Evolutionary conservation across 2,888 invertebrate species (phyloP).

Genomic region (Chirona hameri): DNA sequence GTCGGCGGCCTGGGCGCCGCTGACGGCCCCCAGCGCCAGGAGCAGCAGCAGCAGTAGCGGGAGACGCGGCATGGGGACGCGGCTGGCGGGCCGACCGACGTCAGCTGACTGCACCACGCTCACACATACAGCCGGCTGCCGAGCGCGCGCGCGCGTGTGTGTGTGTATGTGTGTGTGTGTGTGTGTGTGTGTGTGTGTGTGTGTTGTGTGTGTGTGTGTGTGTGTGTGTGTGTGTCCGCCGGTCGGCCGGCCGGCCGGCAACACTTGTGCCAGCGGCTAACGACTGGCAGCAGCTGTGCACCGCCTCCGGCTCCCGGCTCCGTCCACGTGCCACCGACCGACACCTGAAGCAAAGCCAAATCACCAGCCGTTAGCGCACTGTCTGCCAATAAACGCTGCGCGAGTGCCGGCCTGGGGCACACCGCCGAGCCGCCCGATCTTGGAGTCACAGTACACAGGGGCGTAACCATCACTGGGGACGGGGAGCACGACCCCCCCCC

Average conservation of each 20-base stretch:
- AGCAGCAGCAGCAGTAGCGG: conserved; percentile 35
- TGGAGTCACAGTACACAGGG: too few relatives aligned
- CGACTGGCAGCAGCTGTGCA: neutral
- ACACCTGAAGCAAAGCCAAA: conserved; percentile 2
- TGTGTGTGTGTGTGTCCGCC: neutral
- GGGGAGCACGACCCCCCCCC: too few relatives aligned
- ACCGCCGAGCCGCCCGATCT: too few relatives aligned
- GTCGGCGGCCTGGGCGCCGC: conserved; percentile 32
- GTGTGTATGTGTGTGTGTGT: neutral
- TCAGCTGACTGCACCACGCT: conserved; percentile 4
- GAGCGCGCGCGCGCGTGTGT: too few relatives aligned
- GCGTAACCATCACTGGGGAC: too few relatives aligned
- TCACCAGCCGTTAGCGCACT: neutral
- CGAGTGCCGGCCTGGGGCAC: too few relatives aligned
- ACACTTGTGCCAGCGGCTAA: neutral
- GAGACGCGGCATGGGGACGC: conserved; percentile 30
- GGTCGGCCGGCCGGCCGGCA: neutral
- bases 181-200: neutral
- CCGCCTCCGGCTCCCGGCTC: neutral
- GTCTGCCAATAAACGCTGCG: too few relatives aligned
- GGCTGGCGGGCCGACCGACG: conserved; percentile 33
- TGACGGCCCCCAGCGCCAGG: conserved; percentile 33
- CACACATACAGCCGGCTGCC: conserved; percentile 29
- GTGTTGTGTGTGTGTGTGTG: neutral
- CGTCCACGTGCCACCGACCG: neutral